Evolutionary conservation across 1,140 invertebrate species (phyloP), one percentile per base, ranked within the genome.

Genomic region (Zophobas morio): DNA sequence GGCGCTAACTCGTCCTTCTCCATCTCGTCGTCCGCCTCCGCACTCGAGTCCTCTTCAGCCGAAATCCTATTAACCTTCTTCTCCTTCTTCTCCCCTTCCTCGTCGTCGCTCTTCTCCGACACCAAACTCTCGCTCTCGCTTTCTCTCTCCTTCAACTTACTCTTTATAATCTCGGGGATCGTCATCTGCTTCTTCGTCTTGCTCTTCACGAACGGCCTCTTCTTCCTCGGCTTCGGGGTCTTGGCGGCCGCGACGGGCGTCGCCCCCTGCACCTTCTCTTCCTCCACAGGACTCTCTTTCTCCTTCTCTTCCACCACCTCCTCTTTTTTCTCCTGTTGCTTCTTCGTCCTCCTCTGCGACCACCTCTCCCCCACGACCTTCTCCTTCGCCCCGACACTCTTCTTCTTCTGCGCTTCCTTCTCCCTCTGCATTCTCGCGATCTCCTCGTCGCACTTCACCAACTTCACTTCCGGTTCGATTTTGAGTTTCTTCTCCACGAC

Each of bases 21-120:
- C 89, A 90, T 90, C 83, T 91, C 90, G 82, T 91, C 89, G 84
- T 90, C 90, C 33, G 89, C 89, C 83, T 91, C 90, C 1, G 89
- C 89, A 34, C 89, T 90, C 0, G 90, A 91, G 83, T 90, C 89
- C 84, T 91, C 90, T 39, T 86, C 89, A 35, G 86, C 87, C 5
- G 87, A 87, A 79, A 88, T 86, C 42, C 81, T 81, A 42, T 78
- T 77, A 20, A 81, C 79, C 78, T 81, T 79, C 32, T 85, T 81
- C 1, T 84, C 84, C 0, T 83, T 87, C 79, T 83, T 87, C 78
- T 85, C 84, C 8, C 81, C 82, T 71, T 74, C 40, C 51, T 86
- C 83, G 72, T 83, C 82, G n/a, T 84, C 83, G 3, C 84, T 83
- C 72, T 83, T 84, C 63, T 84, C 83, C 0, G 82, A 84, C 36